Evolutionary conservation across 2,797 vertebrate species (phyloP).

Genomic region (Ptychadena robeensis): DNA sequence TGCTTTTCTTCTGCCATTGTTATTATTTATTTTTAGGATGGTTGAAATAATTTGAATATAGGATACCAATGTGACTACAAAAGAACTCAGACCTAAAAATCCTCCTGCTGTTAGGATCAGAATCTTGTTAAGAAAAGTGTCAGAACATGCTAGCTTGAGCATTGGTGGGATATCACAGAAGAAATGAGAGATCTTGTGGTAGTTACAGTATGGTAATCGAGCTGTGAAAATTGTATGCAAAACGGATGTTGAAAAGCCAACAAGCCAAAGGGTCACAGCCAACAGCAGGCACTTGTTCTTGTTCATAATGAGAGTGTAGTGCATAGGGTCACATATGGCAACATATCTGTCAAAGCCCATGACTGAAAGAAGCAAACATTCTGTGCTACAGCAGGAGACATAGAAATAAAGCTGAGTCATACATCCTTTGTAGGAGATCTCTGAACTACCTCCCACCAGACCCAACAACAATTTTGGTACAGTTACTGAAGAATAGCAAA

Average conservation of each 20-base stretch:
- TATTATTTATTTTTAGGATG: constrained; percentile 44
- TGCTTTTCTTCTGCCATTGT: constrained; percentile 29
- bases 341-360: constrained; percentile 55
- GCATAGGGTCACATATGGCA: constrained; percentile 52
- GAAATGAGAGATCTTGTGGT: constrained; percentile 47
- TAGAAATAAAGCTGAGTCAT: constrained; percentile 54
- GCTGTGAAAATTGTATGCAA: constrained; percentile 49
- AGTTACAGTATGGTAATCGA: constrained; percentile 33
- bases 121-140: constrained; percentile 48
- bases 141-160: constrained; percentile 44
- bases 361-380: constrained; percentile 46
- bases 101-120: constrained; percentile 50
- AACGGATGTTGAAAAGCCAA: constrained; percentile 29
- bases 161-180: constrained; percentile 55
- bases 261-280: constrained; percentile 9
- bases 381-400: constrained; percentile 50
- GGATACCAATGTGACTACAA: constrained; percentile 31
- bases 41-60: constrained; percentile 46
- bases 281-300: constrained; percentile 37
- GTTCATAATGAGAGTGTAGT: constrained; percentile 48
- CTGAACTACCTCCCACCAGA: constrained; percentile 23
- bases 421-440: constrained; percentile 44
- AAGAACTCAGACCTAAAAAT: constrained; percentile 39
- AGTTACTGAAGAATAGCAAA: constrained; percentile 55
- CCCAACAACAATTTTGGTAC: constrained; percentile 44